Conservation (phyloP, 2,888 invertebrate genomes). For the Mesochorus sp. region DNA sequence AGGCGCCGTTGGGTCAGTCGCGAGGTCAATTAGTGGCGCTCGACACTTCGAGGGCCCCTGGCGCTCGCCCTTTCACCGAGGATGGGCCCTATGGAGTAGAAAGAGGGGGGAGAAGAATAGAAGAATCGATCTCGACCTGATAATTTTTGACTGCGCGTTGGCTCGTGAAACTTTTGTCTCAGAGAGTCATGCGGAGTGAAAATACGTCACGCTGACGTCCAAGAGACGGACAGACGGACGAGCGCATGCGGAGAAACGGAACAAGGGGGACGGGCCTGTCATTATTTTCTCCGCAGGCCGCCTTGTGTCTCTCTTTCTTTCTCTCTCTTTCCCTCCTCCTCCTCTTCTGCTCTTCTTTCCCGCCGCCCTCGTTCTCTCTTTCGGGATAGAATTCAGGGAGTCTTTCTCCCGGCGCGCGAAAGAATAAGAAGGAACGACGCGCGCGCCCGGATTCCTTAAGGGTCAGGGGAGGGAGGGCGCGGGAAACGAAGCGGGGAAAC, state of each 20-base stretch:
- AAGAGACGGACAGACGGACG: constrained; percentile 52
- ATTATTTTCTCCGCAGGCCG: constrained; percentile 79
- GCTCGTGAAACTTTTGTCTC: background rate
- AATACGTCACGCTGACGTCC: constrained; percentile 13
- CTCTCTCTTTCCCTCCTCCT: constrained; percentile 18
- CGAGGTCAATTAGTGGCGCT: constrained; percentile 81
- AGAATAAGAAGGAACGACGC: constrained; percentile 39
- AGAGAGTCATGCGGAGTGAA: constrained; percentile 18
- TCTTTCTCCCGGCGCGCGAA: constrained; percentile 48
- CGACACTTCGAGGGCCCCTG: constrained; percentile 76
- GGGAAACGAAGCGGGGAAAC: constrained; percentile 27
- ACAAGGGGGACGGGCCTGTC: constrained; percentile 69
- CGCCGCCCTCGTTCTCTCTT: constrained; percentile 13
- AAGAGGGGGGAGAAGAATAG: constrained; percentile 22
- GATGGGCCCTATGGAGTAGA: background rate
- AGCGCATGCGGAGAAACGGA: constrained; percentile 20
- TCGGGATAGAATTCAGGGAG: constrained; percentile 43
- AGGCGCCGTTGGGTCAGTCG: constrained; percentile 78
- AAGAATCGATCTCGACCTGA: no score
- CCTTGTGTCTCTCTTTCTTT: constrained; percentile 77
- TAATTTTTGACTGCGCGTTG: no score
- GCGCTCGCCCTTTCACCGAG: constrained; percentile 8
- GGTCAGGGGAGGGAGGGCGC: constrained; percentile 15
- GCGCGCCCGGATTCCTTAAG: constrained; percentile 52
- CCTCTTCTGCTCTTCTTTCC: constrained; percentile 3